Evolutionary conservation across 1,140 invertebrate species (phyloP).

Genomic region (Apis laboriosa): DNA sequence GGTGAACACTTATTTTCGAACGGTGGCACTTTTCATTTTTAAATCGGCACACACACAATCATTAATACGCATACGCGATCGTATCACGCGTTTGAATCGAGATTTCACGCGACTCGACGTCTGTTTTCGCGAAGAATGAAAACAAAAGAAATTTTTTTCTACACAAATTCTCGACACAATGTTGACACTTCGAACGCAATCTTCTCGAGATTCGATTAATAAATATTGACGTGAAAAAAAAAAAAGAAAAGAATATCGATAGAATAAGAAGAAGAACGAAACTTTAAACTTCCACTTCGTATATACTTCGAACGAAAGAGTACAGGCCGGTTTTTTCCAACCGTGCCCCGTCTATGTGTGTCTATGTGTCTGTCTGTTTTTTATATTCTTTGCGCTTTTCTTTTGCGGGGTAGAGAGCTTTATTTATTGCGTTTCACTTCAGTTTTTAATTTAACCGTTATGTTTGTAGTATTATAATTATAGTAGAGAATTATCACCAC

Average conservation of each 20-base stretch:
- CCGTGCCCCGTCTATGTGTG: constrained; percentile 52
- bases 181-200: background rate
- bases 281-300: background rate
- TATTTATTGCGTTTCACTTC: constrained; percentile 80
- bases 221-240: background rate
- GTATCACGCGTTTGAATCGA: background rate
- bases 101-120: too few relatives aligned
- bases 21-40: constrained; percentile 3
- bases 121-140: background rate
- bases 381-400: constrained; percentile 78
- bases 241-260: too few relatives aligned
- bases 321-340: background rate
- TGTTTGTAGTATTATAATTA: constrained; percentile 76
- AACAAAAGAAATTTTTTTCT: background rate
- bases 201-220: too few relatives aligned
- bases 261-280: background rate
- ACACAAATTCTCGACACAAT: background rate
- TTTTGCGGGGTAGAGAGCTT: constrained; percentile 86
- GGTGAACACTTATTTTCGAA: constrained; percentile 14
- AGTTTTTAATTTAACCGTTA: constrained; percentile 75
- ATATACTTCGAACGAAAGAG: background rate
- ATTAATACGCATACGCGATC: background rate
- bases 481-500: constrained; percentile 78
- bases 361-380: constrained; percentile 65
- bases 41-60: constrained; percentile 2